Percentiles rank a stretch among this genome's conserved stretches.
Conservation (phyloP, 2,888 invertebrate genomes). For the Charanyca ferruginea region DNA sequence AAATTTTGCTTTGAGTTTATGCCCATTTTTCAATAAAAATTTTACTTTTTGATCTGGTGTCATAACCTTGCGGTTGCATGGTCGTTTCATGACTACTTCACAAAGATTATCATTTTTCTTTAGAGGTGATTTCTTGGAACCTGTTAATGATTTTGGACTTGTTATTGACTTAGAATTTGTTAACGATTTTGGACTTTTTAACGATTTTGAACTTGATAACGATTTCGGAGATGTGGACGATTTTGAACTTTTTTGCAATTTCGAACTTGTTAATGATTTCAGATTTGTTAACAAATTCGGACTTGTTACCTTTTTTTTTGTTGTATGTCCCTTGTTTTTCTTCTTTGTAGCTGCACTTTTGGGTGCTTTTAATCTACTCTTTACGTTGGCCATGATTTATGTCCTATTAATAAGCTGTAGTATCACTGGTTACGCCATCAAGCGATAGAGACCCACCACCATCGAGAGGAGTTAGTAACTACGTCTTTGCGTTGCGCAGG, state of each 20-base stretch:
- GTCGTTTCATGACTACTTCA: constrained; percentile 67
- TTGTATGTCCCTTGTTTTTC: constrained; percentile 73
- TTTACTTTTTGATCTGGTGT: constrained; percentile 71
- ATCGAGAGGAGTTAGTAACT: constrained; percentile 74
- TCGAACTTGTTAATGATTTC: too few relatives aligned
- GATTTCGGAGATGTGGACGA: too few relatives aligned
- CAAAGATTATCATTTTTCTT: constrained; percentile 42
- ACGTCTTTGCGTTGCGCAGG: constrained; percentile 69
- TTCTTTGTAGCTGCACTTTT: constrained; percentile 74
- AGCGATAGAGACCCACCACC: constrained; percentile 86
- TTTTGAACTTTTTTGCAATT: too few relatives aligned
- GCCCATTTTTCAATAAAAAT: constrained; percentile 74
- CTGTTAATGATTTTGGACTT: constrained; percentile 70
- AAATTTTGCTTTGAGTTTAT: constrained; percentile 65
- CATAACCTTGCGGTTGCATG: constrained; percentile 63
- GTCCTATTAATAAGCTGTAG: constrained; percentile 81
- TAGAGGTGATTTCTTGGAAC: constrained; percentile 67
- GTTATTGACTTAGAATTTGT: constrained; percentile 28
- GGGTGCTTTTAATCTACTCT: constrained; percentile 80
- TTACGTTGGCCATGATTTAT: constrained; percentile 85
- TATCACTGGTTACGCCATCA: constrained; percentile 68
- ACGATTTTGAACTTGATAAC: too few relatives aligned
- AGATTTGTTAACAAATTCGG: too few relatives aligned
- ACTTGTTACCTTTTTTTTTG: constrained; percentile 64
- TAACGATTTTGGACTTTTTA: too few relatives aligned